These are phyloP conservation scores for Conomelus anceps DNA, from an alignment of 2,888 invertebrate genomes.

Conservation along the genomic window DNA sequence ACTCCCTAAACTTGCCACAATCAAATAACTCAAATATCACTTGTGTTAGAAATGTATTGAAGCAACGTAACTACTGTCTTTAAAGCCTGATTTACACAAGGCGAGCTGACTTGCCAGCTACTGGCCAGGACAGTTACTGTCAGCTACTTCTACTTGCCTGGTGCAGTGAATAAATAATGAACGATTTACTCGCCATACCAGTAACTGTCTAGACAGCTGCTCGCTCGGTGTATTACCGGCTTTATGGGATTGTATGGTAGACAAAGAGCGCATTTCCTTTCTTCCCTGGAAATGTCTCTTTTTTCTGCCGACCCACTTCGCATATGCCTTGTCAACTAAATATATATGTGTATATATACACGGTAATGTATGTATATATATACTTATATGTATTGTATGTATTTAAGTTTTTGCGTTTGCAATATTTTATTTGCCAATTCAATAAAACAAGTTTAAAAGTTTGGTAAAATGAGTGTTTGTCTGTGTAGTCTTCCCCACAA, in stretches of 20 bases:
- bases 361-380: neutral
- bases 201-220: neutral
- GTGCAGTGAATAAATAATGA: too few relatives aligned
- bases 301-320: neutral
- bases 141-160: too few relatives aligned
- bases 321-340: constrained; percentile 8
- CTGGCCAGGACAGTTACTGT: neutral
- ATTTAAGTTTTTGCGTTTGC: constrained; percentile 33
- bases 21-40: neutral
- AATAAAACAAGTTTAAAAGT: constrained; percentile 34
- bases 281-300: neutral
- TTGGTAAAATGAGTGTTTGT: too few relatives aligned
- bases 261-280: neutral
- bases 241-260: neutral
- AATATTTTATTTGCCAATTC: constrained; percentile 36
- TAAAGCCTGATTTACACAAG: neutral
- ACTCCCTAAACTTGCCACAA: neutral
- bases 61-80: neutral
- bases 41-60: neutral
- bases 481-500: too few relatives aligned
- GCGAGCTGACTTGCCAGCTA: neutral
- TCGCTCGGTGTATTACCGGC: neutral
- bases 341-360: neutral
- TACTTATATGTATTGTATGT: neutral
- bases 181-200: too few relatives aligned